These are phyloP conservation scores for Enoplosus armatus DNA, from an alignment of 2,797 vertebrate genomes.

Conservation along the genomic window DNA sequence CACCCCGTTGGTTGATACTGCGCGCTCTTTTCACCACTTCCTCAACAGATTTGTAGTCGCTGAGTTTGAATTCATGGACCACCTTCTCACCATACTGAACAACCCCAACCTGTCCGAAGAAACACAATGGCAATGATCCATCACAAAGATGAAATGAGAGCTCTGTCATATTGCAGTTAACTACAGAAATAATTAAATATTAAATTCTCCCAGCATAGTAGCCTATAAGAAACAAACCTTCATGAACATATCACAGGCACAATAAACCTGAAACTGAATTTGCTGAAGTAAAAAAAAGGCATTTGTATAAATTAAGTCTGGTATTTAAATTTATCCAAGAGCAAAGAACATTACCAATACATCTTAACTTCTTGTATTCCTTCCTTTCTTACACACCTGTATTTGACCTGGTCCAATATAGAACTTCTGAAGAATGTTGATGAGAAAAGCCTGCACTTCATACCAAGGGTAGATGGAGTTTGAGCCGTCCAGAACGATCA, in stretches of 20 bases:
- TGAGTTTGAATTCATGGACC: conserved; percentile 95
- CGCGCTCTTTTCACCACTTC: conserved; percentile 95
- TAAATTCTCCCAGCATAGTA: background rate
- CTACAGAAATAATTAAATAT: background rate
- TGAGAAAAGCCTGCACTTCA: conserved; percentile 98
- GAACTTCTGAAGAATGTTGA: conserved; percentile 98
- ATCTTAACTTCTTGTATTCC: background rate
- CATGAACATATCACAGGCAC: background rate
- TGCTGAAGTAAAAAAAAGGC: background rate
- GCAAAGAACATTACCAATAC: background rate
- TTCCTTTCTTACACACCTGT: conserved; percentile 86
- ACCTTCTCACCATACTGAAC: conserved; percentile 97
- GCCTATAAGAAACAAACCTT: background rate
- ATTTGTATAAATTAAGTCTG: background rate
- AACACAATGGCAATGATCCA: background rate
- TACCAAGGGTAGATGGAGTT: conserved; percentile 99
- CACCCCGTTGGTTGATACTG: conserved; percentile 93
- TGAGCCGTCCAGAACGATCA: conserved; percentile 98
- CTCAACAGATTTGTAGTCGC: conserved; percentile 93
- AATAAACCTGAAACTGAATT: background rate
- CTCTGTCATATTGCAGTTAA: background rate
- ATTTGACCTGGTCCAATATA: conserved; percentile 98
- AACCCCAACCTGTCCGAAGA: conserved; percentile 89
- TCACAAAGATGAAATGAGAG: background rate
- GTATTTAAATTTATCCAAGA: background rate